These are phyloP conservation scores for Falco naumanni DNA, from an alignment of 2,797 vertebrate species.

Conservation along the genomic window DNA sequence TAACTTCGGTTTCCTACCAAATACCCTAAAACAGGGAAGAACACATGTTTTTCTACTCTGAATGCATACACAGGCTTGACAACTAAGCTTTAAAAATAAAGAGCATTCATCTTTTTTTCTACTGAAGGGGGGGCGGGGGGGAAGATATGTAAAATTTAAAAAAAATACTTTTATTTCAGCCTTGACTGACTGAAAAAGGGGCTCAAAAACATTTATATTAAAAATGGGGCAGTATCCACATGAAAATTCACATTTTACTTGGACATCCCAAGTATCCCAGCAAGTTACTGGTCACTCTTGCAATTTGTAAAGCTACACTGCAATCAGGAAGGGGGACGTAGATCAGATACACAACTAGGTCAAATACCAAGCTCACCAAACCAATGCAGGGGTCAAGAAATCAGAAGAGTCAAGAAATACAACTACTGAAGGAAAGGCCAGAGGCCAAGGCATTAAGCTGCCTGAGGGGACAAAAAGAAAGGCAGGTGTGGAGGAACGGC, in stretches of 20 bases:
- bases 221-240: not conserved
- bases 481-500: not conserved
- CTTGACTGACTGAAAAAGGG: not conserved
- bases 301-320: not conserved
- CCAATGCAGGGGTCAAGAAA: not conserved
- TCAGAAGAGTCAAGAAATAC: not conserved
- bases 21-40: not conserved
- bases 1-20: not conserved
- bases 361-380: not conserved
- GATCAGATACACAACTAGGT: not conserved
- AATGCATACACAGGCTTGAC: not conserved
- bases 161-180: not conserved
- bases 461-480: not conserved
- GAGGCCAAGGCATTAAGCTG: not conserved
- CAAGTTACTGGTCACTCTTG: not conserved
- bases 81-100: not conserved
- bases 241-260: not conserved
- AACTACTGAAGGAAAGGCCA: not conserved
- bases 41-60: not conserved
- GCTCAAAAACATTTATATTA: not conserved
- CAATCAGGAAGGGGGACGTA: not conserved
- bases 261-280: not conserved
- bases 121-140: not conserved
- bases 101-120: not conserved
- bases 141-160: rapidly evolving